phyloP scores from a whole-genome alignment of 2,888 invertebrate species.

The Catocala sponsa region DNA sequence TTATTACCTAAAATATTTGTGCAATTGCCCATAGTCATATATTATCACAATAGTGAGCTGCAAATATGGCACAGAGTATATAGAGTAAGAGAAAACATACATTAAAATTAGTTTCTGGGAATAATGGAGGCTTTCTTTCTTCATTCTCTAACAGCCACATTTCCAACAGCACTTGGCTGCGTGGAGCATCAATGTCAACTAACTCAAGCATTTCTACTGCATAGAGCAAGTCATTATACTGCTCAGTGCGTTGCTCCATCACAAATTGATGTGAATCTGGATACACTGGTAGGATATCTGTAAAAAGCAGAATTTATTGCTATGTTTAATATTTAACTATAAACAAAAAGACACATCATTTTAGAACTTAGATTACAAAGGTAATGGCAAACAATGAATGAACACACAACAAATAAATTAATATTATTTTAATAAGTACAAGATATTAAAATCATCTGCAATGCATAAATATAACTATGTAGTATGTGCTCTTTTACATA shows the following conservation, averaged over 20 bases:
- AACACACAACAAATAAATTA: too few relatives aligned
- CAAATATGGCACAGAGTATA: too few relatives aligned
- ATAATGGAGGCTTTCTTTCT: constrained; percentile 73
- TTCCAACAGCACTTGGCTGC: constrained; percentile 90
- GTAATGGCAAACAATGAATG: too few relatives aligned
- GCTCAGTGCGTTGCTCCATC: constrained; percentile 91
- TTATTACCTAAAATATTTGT: too few relatives aligned
- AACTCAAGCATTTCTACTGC: constrained; percentile 91
- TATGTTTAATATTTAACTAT: neutral
- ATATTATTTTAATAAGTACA: too few relatives aligned
- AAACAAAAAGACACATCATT: neutral
- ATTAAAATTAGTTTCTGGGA: constrained; percentile 72
- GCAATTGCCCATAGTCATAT: too few relatives aligned
- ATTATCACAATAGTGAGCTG: too few relatives aligned
- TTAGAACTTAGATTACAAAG: too few relatives aligned
- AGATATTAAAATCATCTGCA: too few relatives aligned
- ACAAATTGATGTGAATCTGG: constrained; percentile 93
- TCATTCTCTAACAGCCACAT: constrained; percentile 95
- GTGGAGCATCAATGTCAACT: constrained; percentile 89
- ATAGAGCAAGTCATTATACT: constrained; percentile 92
- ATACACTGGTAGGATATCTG: constrained; percentile 93
- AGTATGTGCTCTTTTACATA: too few relatives aligned
- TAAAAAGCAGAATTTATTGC: constrained; percentile 42
- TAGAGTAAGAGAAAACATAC: constrained; percentile 49
- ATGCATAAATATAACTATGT: too few relatives aligned